Percentiles rank a stretch among this genome's conserved stretches.
Evolutionary conservation across 1,140 invertebrate genomes (phyloP).

Genomic region (Adoxophyes honmai): DNA sequence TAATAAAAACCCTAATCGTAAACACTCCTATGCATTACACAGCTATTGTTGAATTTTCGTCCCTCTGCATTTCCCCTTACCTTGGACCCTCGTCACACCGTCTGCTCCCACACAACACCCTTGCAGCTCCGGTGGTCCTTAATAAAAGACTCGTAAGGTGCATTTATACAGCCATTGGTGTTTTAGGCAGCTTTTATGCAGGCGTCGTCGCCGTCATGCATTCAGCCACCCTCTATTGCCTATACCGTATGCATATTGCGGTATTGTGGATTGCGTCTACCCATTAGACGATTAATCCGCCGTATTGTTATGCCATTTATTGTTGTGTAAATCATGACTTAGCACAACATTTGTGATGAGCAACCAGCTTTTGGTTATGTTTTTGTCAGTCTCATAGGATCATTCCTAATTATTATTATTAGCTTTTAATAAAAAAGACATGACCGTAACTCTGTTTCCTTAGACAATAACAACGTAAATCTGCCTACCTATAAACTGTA

Average conservation of each 20-base stretch:
- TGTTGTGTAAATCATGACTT: constrained; percentile 44
- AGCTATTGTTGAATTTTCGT: constrained; percentile 19
- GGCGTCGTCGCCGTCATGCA: constrained; percentile 45
- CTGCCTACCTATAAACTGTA: no score
- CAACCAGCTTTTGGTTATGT: no score
- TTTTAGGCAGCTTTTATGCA: constrained; percentile 15
- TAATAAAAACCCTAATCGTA: constrained; percentile 1
- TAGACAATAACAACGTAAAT: no score
- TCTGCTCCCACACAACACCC: constrained; percentile 32
- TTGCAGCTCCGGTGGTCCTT: neutral
- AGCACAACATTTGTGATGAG: constrained; percentile 21
- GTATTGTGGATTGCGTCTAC: constrained; percentile 60
- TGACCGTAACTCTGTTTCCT: no score
- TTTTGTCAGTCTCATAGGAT: no score
- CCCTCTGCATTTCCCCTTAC: constrained; percentile 45
- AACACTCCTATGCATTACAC: neutral
- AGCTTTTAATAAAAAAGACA: no score
- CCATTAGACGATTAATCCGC: constrained; percentile 68
- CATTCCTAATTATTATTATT: no score
- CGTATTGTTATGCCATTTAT: constrained; percentile 51
- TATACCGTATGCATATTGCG: constrained; percentile 66
- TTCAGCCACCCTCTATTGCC: constrained; percentile 67
- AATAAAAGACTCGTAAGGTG: constrained; percentile 24
- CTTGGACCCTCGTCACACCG: constrained; percentile 57
- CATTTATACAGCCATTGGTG: no score